A percentile compares a stretch with the other conserved stretches of the same genome.
These are phyloP conservation scores for Hydrolagus colliei DNA, from an alignment of 2,797 vertebrate species.

Conservation along the genomic window DNA sequence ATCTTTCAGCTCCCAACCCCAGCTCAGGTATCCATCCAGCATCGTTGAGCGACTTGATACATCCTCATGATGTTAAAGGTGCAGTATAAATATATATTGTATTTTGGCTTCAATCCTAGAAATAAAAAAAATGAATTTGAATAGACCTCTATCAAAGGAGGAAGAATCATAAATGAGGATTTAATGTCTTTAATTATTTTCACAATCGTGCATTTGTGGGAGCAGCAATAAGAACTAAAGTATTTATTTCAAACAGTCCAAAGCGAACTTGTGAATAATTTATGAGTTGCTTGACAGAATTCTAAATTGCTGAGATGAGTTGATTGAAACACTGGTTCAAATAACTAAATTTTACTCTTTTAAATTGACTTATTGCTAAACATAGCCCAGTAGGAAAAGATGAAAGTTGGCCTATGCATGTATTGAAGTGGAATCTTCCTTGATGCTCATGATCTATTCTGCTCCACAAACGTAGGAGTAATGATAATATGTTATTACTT, in stretches of 20 bases:
- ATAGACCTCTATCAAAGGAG: not conserved
- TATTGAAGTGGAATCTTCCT: not conserved
- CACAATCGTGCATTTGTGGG: not conserved
- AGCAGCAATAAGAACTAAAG: not conserved
- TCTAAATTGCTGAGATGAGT: conserved; percentile 4
- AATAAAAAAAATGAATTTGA: not conserved
- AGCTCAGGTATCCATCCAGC: too few species aligned
- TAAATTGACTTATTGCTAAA: not conserved
- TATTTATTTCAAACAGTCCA: not conserved
- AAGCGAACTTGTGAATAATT: not conserved
- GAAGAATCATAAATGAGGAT: not conserved
- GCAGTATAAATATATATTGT: not conserved
- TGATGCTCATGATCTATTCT: not conserved
- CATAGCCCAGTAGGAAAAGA: not conserved
- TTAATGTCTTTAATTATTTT: not conserved
- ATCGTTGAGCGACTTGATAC: too few species aligned
- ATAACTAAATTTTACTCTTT: not conserved
- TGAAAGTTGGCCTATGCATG: not conserved
- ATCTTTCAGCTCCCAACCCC: too few species aligned
- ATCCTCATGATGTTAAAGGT: too few species aligned
- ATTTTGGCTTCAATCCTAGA: not conserved
- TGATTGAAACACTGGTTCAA: not conserved
- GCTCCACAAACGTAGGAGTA: not conserved
- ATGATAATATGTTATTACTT: too few species aligned
- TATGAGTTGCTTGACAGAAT: not conserved